Base-by-base conservation (phyloP, 2,797 vertebrate genomes). In the Poecilia gillii region DNA sequence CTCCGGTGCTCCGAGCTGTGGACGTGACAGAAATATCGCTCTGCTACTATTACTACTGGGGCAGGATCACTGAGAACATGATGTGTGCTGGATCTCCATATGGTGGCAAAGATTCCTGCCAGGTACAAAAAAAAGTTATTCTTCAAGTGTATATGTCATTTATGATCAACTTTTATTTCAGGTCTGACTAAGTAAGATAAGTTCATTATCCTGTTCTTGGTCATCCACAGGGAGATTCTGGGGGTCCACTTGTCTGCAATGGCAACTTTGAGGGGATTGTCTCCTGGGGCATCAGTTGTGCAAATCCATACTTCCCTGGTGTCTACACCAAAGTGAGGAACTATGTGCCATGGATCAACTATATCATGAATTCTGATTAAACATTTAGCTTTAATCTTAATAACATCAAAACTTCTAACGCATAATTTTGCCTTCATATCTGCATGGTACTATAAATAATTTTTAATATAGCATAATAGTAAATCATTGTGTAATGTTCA, bases 241-340 rank as follows among this genome's bases (percentile, higher is more conserved):
- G 96, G 0, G 96, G 96, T 5, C 95, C 96, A 0, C 93, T 96
- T 0, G 76, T 95, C 74, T 96, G 96, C 79, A 87, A 92, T 1
- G 93, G 89, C 39, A 8, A 41, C 20, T 82, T 96, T 0, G 94
- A 96, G 80, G 96, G 96, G 16, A 95, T 96, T 0, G 96, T 96
- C n/a, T 97, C 96, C 8, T 97, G 96, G 96, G 95, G 96, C 11
- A 95, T 96, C 82, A 85, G 95, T 79, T 96, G 96, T 20, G 96
- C 94, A 49, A 92, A 91, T 81, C 83, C 89, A 0, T 91, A 88
- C 73, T 96, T 75, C 80, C 96, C 96, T 7, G 95, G 96, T 1
- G 95, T 96, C 83, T 97, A 97, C 92, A 95, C 96, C 53, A 95
- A 82, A 93, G 91, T 96, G 57, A 93, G 83, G 81, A 93, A 90